phyloP scores from a whole-genome alignment of 2,113 vertebrate genomes.

The Chaetura pelagica region DNA sequence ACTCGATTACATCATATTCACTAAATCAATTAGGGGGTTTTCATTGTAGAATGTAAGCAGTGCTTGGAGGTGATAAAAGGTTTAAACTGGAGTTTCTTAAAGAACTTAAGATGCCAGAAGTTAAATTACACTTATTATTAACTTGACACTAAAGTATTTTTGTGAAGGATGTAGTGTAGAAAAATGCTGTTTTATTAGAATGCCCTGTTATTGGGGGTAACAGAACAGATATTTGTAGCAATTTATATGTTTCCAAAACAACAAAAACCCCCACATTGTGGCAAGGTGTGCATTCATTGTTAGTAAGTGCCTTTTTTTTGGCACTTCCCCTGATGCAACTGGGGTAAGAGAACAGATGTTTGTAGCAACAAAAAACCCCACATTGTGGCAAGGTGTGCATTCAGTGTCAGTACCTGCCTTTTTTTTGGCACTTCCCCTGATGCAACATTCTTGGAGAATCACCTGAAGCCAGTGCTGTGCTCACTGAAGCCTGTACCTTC shows the following conservation, averaged over 20 bases:
- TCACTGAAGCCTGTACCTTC: neutral
- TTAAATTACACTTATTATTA: fast-evolving
- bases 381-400: fast-evolving
- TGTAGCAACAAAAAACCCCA: neutral
- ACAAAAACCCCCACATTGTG: fast-evolving
- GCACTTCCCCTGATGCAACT: fast-evolving
- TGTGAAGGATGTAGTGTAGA: neutral
- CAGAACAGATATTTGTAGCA: neutral
- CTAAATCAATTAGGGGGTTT: neutral
- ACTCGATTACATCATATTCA: neutral
- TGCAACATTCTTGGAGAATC: too few species aligned
- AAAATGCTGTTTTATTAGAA: fast-evolving
- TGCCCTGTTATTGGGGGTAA: fast-evolving
- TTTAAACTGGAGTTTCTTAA: neutral
- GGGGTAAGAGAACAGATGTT: neutral
- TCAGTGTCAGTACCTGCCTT: neutral
- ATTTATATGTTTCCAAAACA: neutral
- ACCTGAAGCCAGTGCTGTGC: fast-evolving
- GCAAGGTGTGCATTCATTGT: neutral
- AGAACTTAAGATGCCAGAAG: fast-evolving
- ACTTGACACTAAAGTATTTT: fast-evolving
- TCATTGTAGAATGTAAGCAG: fast-evolving
- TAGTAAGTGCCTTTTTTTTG: neutral
- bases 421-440: neutral
- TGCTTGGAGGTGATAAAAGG: neutral